phyloP scores from a whole-genome alignment of 2,888 invertebrate genomes.

The Pseudoips prasinana region DNA sequence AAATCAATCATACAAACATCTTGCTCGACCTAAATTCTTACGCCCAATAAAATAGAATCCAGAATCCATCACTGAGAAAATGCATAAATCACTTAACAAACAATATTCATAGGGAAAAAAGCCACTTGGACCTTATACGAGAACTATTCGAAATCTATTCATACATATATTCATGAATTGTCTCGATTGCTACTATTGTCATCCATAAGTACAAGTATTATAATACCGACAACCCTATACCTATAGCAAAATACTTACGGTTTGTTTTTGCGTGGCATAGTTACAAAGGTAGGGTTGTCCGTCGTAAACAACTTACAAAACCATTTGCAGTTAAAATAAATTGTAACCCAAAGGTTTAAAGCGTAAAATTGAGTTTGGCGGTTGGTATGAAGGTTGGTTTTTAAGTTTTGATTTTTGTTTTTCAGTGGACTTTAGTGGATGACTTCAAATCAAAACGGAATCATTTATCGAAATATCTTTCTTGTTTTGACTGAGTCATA shows the following conservation, averaged over 20 bases:
- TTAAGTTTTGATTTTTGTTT: slow-evolving; percentile 1
- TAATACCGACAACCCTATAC: neutral
- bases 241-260: neutral
- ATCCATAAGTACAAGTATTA: slow-evolving; percentile 19
- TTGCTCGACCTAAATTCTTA: slow-evolving; percentile 24
- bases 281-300: slow-evolving; percentile 5
- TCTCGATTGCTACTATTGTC: slow-evolving; percentile 40
- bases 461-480: too few relatives aligned
- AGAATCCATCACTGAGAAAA: slow-evolving; percentile 19
- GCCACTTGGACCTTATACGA: slow-evolving; percentile 26
- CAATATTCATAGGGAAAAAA: slow-evolving; percentile 39
- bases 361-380: slow-evolving; percentile 17
- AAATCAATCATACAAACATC: slow-evolving; percentile 28
- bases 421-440: too few relatives aligned
- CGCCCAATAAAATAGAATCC: slow-evolving; percentile 21
- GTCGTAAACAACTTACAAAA: slow-evolving; percentile 29
- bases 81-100: slow-evolving; percentile 38
- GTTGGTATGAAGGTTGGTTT: slow-evolving; percentile 17
- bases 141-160: slow-evolving; percentile 40
- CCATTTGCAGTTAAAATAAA: slow-evolving; percentile 32
- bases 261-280: neutral
- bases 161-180: slow-evolving; percentile 44
- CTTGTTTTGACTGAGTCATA: too few relatives aligned
- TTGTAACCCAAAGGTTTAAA: slow-evolving; percentile 24
- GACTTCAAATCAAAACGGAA: too few relatives aligned